A percentile compares a stretch with the other conserved stretches of the same genome.
phyloP scores from a whole-genome alignment of 2,888 invertebrate genomes.

The Crematogaster levior region DNA sequence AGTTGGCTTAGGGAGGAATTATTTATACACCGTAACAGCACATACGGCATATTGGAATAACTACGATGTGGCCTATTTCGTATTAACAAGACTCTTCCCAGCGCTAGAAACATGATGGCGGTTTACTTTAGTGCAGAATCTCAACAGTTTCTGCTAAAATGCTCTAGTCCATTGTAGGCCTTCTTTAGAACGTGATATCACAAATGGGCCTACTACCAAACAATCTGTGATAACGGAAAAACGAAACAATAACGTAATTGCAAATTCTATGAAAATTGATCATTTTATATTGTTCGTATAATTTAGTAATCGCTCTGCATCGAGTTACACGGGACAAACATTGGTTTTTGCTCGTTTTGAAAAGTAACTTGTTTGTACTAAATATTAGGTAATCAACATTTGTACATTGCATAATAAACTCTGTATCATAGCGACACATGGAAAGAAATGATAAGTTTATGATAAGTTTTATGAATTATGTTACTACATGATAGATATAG shows the following conservation, averaged over 20 bases:
- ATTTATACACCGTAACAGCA: constrained; percentile 88
- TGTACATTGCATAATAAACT: constrained; percentile 33
- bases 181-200: constrained; percentile 74
- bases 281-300: constrained; percentile 71
- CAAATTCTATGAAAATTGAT: constrained; percentile 75
- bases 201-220: constrained; percentile 81
- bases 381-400: constrained; percentile 23
- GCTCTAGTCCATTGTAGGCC: constrained; percentile 80
- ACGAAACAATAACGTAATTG: constrained; percentile 85
- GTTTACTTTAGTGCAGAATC: constrained; percentile 71
- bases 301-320: constrained; percentile 63
- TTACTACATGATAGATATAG: constrained; percentile 30
- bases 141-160: constrained; percentile 71
- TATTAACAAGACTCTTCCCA: constrained; percentile 87
- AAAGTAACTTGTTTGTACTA: constrained; percentile 50
- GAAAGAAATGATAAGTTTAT: background rate
- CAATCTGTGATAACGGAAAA: constrained; percentile 85
- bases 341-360: constrained; percentile 44
- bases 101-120: constrained; percentile 85
- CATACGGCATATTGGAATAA: constrained; percentile 90
- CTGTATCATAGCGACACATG: constrained; percentile 1
- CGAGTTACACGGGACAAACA: constrained; percentile 58
- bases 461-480: constrained; percentile 36
- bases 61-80: constrained; percentile 89
- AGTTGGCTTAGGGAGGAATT: constrained; percentile 87